A percentile compares a stretch with the other conserved stretches of the same genome.
Conservation (phyloP, 2,113 vertebrate species). For the Rhinolophus ferrumequinum region DNA sequence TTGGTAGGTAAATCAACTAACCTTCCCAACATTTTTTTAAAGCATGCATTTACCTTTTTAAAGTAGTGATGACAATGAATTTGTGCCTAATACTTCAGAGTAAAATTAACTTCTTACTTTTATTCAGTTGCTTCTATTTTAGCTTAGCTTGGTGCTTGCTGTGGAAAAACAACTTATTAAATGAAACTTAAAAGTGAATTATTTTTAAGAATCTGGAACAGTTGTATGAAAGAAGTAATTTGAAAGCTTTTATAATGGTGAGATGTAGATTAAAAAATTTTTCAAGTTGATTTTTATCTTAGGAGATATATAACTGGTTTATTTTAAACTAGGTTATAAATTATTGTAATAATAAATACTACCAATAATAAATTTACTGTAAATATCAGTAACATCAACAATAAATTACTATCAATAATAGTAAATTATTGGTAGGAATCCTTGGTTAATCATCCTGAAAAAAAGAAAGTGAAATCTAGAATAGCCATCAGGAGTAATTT, state of each 20-base stretch:
- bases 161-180: conserved; percentile 36
- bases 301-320: conserved; percentile 5
- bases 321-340: conserved; percentile 38
- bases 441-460: conserved; percentile 8
- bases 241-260: conserved; percentile 38
- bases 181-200: background rate
- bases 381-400: background rate
- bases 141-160: conserved; percentile 52
- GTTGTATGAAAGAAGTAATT: conserved; percentile 34
- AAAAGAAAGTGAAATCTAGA: conserved; percentile 34
- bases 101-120: conserved; percentile 10
- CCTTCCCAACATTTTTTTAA: background rate
- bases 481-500: conserved; percentile 27
- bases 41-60: background rate
- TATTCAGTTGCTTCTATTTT: conserved; percentile 50
- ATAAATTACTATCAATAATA: background rate
- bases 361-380: background rate
- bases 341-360: background rate
- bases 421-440: conserved; percentile 25
- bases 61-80: conserved; percentile 20
- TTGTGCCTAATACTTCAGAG: background rate
- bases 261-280: background rate
- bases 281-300: conserved; percentile 38
- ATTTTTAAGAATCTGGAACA: background rate
- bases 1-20: conserved; percentile 87